Evolutionary conservation across 2,113 vertebrate species (phyloP), one percentile per base, ranked within the genome.

Genomic region (Engystomops pustulosus): DNA sequence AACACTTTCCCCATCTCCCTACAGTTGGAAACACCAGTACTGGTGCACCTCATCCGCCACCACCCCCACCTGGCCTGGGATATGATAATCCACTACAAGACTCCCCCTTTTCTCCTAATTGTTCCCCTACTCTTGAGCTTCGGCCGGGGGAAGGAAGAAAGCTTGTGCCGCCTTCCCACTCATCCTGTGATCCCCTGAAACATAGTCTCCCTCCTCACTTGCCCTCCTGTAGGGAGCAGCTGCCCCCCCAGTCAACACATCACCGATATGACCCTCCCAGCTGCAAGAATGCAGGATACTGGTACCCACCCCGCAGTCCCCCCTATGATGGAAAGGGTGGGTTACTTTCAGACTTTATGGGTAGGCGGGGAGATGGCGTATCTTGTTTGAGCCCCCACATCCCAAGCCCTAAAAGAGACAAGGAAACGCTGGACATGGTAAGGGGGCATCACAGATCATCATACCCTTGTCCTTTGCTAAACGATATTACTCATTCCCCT

Each of bases 221-320:
- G 85, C 78, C 84, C 68, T 85, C 91, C 76, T 98, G 95, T 94
- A 96, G 93, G 72, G 96, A 96, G 87, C 95, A 97, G 88, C 89
- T 93, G 0, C 89, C 94, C 88, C 93, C 96, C 38, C 98, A 99
- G 86, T 89, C 94, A 88, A 93, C 96, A 23, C 98, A 99, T 86
- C 91, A 95, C 11, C 98, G 98, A 93, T 98, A 98, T 10, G 98
- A 99, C 88, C 97, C 97, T 79, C 97, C 98, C 88, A 97, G 96
- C 80, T 99, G 98, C 93, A 97, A 98, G 92, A 95, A 95, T 85
- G 96, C 98, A 45, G 94, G 96, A 6, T 99, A 96, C 75, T 99
- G 98, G 98, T 99, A 98, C 77, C 96, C 96, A 36, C 93, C 95
- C 80, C 91, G 94, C 44, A 96, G 95, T 89, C 95, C 95, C 0